Base-by-base conservation (phyloP, 2,797 vertebrate genomes). In the Poeciliopsis turneri region DNA sequence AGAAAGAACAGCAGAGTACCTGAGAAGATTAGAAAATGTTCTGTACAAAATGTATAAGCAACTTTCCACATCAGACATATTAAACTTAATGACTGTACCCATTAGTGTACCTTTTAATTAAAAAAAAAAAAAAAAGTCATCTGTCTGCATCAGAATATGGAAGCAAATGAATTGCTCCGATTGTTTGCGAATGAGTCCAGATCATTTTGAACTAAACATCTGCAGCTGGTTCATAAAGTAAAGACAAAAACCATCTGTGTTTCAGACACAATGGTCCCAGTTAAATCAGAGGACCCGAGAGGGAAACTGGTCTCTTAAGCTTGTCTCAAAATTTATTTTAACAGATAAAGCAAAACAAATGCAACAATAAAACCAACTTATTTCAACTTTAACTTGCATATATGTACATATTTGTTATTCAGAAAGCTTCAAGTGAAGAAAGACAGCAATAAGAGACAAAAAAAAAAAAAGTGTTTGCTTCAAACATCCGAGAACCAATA, bases 211-310 rank as follows among this genome's bases (percentile, higher is more conserved):
- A 41, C 36, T 25, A 69, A 69, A 69, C 66, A 69, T 43, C 39
- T 69, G 66, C 39, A 69, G 66, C 66, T n/a, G 23, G 39, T 69
- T 23, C 66, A 41, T 69, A 43, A 69, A 69, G 66, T 69, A 18
- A 36, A 33, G 3, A 64, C 33, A 64, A 20, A 64, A 64, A 64
- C 30, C 15, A n/a, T 55, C 53, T 61, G 59, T 25, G 30, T 61
- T 61, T 41, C 64, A 41, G 36, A 68, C 36, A 13, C 39, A 7
- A 69, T 6, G 39, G 20, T 23, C 23, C 23, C 0, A 20, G 9
- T 68, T 68, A 39, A 68, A 68, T 23, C 64, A 39, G 30, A 61
- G 59, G 28, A 64, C 33, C 59, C 36, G 16, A 64, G 59, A 7
- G 6, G 16, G 16, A 64, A 64, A 64, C 59, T 36, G 66, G 18